Evolutionary conservation across 1,140 invertebrate genomes (phyloP), one percentile per base, ranked within the genome.

Genomic region (Sipha flava): DNA sequence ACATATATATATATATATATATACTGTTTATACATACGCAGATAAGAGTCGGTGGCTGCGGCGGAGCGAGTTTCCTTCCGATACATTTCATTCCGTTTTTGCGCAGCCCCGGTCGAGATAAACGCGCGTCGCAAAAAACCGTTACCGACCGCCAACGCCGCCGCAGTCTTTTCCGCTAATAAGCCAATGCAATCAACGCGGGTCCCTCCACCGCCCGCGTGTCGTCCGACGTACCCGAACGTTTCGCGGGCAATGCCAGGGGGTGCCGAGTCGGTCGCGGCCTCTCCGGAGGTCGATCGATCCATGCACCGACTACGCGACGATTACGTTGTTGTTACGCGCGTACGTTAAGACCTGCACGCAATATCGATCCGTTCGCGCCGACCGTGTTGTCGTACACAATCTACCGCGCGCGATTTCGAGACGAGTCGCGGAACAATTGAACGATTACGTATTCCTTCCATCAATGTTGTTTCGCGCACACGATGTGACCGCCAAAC

Each of bases 51-150:
- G 31, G 31, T 37, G 72, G 26, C 45, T 75, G 70, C 16, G 47
- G 45, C 18, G 49, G 70, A 54, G 49, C 34, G 34, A 77, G 73
- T 77, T 77, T 77, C 73, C 73, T 77, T 77, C 73, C 73, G 73
- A 77, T 77, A 57, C 73, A 77, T 77, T 77, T 77, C 73, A 77
- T 77, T 77, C 73, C 73, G 73, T 77, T 77, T 77, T 77, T 77
- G 73, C 73, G 64, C 40, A 18, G 64, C 31, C 45, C 72, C 73
- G 73, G 73, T 77, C 52, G 73, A 77, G 73, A 77, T 77, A 77
- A 77, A 77, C 73, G 73, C 47, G 47, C 49, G 49, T 59, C 34
- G 73, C 73, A 77, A 77, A 77, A 77, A 77, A 57, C 73, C 34
- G 73, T 77, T 40, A 31, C 21, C 73, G 49, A 40, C 49, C 49